These are phyloP conservation scores for Gari tellinella DNA, from an alignment of 2,888 invertebrate genomes.

Conservation along the genomic window DNA sequence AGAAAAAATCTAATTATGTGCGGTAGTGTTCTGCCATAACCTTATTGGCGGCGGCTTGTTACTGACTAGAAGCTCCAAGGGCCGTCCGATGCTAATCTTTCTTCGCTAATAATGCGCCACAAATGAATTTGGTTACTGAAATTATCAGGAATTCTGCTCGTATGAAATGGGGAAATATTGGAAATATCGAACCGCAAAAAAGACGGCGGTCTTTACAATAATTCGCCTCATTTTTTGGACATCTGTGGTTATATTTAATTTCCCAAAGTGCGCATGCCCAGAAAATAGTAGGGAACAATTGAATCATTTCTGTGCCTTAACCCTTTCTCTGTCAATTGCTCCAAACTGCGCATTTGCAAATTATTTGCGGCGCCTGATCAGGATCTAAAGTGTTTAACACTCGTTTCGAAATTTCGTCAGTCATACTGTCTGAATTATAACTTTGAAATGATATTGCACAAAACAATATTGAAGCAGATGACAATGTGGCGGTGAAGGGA, in stretches of 20 bases:
- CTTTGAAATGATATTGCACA: too few species aligned
- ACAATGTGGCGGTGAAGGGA: too few species aligned
- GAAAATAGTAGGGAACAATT: constrained; percentile 8
- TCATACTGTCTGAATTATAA: too few species aligned
- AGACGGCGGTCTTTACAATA: constrained; percentile 37
- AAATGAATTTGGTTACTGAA: constrained; percentile 60
- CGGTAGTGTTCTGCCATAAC: constrained; percentile 19
- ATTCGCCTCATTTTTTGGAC: constrained; percentile 44
- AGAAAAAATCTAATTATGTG: constrained; percentile 55
- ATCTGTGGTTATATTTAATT: constrained; percentile 60
- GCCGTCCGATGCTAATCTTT: constrained; percentile 36
- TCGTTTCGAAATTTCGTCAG: too few species aligned
- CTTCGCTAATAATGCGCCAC: constrained; percentile 52
- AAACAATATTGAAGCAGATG: too few species aligned
- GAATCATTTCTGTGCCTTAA: too few species aligned
- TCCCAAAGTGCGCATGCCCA: constrained; percentile 51
- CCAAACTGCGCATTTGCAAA: too few species aligned
- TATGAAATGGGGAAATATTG: constrained; percentile 46
- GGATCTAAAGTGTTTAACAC: too few species aligned
- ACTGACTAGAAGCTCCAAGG: constrained; percentile 31
- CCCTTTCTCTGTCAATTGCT: too few species aligned
- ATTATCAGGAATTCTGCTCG: constrained; percentile 48
- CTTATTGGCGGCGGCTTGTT: constrained; percentile 41
- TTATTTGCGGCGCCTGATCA: too few species aligned
- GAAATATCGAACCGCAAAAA: constrained; percentile 52